Conservation (phyloP, 2,888 invertebrate genomes). For the Acleris cristana region DNA sequence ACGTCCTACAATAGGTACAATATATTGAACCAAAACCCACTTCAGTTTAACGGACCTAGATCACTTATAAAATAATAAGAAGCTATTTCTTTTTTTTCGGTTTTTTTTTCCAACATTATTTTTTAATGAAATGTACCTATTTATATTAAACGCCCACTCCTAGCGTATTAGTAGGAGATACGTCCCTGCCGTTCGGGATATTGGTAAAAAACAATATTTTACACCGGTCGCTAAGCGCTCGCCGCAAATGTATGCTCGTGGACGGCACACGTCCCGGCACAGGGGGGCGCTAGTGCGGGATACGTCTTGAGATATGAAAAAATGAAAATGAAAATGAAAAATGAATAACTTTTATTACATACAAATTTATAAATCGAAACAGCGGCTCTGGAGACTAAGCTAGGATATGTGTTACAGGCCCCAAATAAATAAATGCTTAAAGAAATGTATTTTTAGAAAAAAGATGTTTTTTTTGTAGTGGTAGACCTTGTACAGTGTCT, state of each 20-base stretch:
- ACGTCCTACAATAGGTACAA: no score
- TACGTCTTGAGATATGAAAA: slow-evolving; percentile 18
- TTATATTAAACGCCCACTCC: slow-evolving; percentile 41
- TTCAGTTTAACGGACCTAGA: no score
- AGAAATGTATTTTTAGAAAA: not conserved
- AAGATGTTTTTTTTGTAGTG: no score
- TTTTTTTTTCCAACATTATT: not conserved
- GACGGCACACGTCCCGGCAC: slow-evolving; percentile 46
- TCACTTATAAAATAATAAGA: no score
- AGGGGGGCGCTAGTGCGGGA: slow-evolving; percentile 16
- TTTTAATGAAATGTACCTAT: not conserved
- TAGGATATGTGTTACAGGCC: no score
- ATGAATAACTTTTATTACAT: no score
- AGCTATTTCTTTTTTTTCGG: no score
- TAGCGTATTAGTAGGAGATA: slow-evolving; percentile 52
- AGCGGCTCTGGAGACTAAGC: no score
- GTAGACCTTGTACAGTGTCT: not conserved
- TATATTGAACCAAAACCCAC: no score
- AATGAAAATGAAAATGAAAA: no score
- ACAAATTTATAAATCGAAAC: no score
- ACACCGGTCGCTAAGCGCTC: slow-evolving; percentile 70
- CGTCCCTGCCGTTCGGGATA: slow-evolving; percentile 58
- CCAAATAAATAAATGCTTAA: no score
- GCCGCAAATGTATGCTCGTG: slow-evolving; percentile 65
- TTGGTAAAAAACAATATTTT: slow-evolving; percentile 78